phyloP scores from a whole-genome alignment of 2,113 vertebrate species.

The Bubo bubo region DNA sequence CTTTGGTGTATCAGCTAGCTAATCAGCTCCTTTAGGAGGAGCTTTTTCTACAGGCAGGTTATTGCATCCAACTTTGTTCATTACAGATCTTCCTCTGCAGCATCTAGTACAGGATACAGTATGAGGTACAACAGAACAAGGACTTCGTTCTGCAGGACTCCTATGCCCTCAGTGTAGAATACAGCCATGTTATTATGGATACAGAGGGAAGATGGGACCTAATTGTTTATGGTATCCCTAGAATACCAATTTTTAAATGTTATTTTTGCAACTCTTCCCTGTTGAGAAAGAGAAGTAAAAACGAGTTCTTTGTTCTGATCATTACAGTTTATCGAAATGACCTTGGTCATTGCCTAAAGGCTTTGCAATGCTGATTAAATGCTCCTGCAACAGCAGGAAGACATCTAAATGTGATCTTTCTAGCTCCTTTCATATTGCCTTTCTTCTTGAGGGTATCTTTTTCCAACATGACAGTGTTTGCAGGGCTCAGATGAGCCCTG shows the following conservation, averaged over 20 bases:
- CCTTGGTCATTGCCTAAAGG: neutral
- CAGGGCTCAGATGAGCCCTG: constrained; percentile 59
- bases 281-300: neutral
- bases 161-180: neutral
- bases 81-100: neutral
- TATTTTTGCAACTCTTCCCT: neutral
- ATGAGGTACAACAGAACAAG: neutral
- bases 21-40: neutral
- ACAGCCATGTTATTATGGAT: neutral
- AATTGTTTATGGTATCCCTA: neutral
- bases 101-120: neutral
- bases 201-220: neutral
- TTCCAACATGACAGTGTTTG: constrained; percentile 45
- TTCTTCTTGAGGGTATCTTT: constrained; percentile 25
- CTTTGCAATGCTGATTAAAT: neutral
- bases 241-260: neutral
- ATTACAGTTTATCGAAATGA: neutral
- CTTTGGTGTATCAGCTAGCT: neutral
- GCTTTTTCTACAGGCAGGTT: neutral
- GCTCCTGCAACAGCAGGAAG: neutral
- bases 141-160: neutral
- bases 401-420: neutral
- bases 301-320: neutral
- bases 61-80: neutral
- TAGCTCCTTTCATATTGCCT: neutral